These are phyloP conservation scores for Meloidogyne exigua DNA, from an alignment of 1,140 invertebrate genomes.

Conservation along the genomic window DNA sequence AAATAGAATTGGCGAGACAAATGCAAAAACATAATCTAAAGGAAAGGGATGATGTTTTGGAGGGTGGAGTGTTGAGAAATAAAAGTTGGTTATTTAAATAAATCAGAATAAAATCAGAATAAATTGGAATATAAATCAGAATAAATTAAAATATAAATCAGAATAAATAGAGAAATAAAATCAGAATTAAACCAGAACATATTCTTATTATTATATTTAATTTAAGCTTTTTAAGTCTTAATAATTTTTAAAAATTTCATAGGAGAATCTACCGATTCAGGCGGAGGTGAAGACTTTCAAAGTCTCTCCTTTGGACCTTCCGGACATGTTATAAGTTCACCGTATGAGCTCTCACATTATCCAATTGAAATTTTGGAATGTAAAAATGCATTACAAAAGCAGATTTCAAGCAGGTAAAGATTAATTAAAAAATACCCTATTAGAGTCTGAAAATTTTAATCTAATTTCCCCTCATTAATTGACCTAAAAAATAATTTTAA, in stretches of 20 bases:
- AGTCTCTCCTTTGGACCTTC: conserved; percentile 40
- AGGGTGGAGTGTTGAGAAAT: neutral
- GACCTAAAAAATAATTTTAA: too few relatives aligned
- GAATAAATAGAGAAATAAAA: too few relatives aligned
- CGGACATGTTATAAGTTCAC: conserved; percentile 57
- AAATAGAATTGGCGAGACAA: neutral
- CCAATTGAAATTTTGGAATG: conserved; percentile 61
- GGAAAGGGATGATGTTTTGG: neutral
- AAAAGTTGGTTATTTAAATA: neutral
- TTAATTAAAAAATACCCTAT: neutral
- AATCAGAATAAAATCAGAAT: neutral
- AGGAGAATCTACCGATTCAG: conserved; percentile 27
- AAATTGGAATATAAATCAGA: too few relatives aligned
- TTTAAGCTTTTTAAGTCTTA: too few relatives aligned
- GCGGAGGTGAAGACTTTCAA: neutral
- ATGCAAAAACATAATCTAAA: neutral
- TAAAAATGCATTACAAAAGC: conserved; percentile 55
- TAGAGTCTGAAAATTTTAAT: neutral
- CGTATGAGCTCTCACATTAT: conserved; percentile 60
- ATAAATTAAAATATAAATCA: too few relatives aligned
- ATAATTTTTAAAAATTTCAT: neutral
- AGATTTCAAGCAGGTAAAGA: conserved; percentile 56
- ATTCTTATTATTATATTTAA: too few relatives aligned
- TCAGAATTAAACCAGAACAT: too few relatives aligned
- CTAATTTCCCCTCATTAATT: neutral